Base-by-base conservation (phyloP, 2,113 vertebrate species). In the Cavia porcellus region DNA sequence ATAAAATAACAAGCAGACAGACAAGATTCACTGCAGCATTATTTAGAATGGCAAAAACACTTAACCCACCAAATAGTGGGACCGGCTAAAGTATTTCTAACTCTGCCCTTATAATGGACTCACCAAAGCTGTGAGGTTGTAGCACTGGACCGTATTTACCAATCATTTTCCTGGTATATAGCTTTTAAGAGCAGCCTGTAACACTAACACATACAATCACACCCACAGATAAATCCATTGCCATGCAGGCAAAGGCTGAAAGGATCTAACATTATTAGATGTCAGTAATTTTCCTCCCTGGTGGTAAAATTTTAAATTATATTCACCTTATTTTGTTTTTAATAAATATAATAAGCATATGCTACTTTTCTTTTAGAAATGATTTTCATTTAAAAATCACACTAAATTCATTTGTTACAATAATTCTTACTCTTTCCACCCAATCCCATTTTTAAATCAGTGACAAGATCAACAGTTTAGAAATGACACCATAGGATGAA, bases 401-500 rank as follows among this genome's bases (percentile, higher is more conserved):
- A 81, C 1, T 38, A 85, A 94, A 2, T 90, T 87, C 57, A 82
- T 75, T 94, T 87, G 45, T n/a, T 83, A 28, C 9, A 82, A 57
- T 68, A 32, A 57, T 74, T 79, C 8, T 28, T 32, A 68, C 0
- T 9, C 32, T 12, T 50, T 77, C 24, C 12, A n/a, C n/a, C 38
- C 7, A 59, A 38, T 9, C 28, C 25, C 38, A 20, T 47, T 79
- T 92, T 80, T 38, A 79, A 97, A 50, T 94, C 38, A 97, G 20
- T 83, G 70, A 96, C 89, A 93, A 95, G 70, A 89, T 13, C 6
- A 66, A 70, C 32, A 89, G 45, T 77, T 75, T 97, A 96, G 85
- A 90, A 98, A 93, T 90, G 72, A 96, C 98, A 98, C 87, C 97
- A 62, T 98, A 98, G 97, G 96, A 96, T 98, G 98, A 99, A 98